phyloP scores from a whole-genome alignment of 2,113 vertebrate species.

The Cryptomyrus ogoouensis region DNA sequence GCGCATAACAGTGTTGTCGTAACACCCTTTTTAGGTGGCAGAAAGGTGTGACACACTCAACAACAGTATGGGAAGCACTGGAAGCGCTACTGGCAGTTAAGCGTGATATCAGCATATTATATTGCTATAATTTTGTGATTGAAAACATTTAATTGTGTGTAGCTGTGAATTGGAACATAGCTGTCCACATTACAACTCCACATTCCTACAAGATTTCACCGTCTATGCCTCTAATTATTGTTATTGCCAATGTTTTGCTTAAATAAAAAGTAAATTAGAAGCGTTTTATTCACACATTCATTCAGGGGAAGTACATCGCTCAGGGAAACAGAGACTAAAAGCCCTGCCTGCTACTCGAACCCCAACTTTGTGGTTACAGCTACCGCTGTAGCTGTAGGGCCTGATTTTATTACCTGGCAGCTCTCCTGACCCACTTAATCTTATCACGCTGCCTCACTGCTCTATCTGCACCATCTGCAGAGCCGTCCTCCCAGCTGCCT shows the following conservation, averaged over 20 bases:
- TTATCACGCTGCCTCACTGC: slow-evolving; percentile 2
- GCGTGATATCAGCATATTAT: not conserved
- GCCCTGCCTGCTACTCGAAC: not conserved
- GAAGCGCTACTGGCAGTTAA: not conserved
- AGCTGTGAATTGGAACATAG: not conserved
- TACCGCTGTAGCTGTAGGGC: not conserved
- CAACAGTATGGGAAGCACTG: not conserved
- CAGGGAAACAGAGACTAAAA: not conserved
- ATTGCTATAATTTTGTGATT: not conserved
- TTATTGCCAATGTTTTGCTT: not conserved
- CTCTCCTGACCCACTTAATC: not conserved
- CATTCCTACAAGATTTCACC: not conserved
- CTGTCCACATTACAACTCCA: not conserved
- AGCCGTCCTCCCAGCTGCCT: slow-evolving; percentile 32
- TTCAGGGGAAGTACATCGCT: not conserved
- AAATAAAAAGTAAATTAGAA: not conserved
- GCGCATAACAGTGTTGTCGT: not conserved
- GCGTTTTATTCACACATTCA: not conserved
- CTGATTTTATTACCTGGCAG: slow-evolving; percentile 12
- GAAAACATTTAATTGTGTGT: not conserved
- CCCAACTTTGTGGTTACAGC: not conserved
- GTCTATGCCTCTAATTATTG: not conserved
- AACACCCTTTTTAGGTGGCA: not conserved
- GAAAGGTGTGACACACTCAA: not conserved
- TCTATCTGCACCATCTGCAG: slow-evolving; percentile 23